Base-by-base conservation (phyloP, 2,797 vertebrate genomes). In the Diplodus puntazzo region DNA sequence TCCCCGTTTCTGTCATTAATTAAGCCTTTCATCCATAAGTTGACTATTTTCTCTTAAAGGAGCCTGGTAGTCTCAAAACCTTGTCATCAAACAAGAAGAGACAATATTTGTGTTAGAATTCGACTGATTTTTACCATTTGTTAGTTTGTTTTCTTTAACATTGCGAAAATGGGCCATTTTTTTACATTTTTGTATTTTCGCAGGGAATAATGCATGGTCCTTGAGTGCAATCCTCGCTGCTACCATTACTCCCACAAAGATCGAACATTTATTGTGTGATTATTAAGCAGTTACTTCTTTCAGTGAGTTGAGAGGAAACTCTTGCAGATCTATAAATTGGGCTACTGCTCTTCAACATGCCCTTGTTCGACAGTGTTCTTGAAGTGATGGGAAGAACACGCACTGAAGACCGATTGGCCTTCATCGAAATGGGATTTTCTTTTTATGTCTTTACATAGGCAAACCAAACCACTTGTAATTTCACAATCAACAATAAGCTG, bases 391-490 rank as follows among this genome's bases (percentile, higher is more conserved):
- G 4, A 58, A 62, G 48, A 70, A 63, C 5, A 9, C n/a, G 58
- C 21, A 25, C 42, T 11, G 8, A 11, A 5, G 27, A 55, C 18
- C 68, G 2, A 5, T 14, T 30, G 20, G 34, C 45, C 25, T 13
- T 60, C 6, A 75, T 9, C 61, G 2, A 57, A 27, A 14, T 42
- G 14, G 52, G 23, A 13, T 39, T 48, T 66, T 52, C 11, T 16
- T 74, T 54, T 34, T 25, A n/a, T 55, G 14, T 61, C 46, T 21
- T 71, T n/a, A 53, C 30, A 6, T 3, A 25, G 59, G 74, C 30
- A 62, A 61, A 50, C 1, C 23, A 34, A 59, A 73, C 23, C 30
- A 27, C 66, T 9, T 49, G 39, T 1, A 64, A 21, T 57, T 64
- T 5, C 42, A 54, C 13, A 17, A 23, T 60, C 20, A 69, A 58